A percentile compares a stretch with the other conserved stretches of the same genome.
Conservation (phyloP, 2,113 vertebrate genomes). For the Corythaixoides concolor region DNA sequence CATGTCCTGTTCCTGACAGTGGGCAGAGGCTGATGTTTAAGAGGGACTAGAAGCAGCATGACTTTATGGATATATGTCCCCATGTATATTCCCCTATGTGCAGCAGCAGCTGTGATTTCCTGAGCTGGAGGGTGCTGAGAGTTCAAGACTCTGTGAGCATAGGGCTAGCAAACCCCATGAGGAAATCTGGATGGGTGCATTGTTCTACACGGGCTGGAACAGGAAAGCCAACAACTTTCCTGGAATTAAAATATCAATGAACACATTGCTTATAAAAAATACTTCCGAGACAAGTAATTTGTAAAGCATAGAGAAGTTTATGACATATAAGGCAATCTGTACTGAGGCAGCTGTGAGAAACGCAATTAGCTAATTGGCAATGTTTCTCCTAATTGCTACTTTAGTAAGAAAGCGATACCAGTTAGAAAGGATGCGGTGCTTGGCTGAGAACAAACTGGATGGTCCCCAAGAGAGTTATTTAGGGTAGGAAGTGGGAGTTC, state of each 20-base stretch:
- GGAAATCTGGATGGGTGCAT: slow-evolving; percentile 20
- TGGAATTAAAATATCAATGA: slow-evolving; percentile 56
- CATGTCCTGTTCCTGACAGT: neutral
- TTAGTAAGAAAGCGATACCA: neutral
- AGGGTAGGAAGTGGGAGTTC: slow-evolving; percentile 24
- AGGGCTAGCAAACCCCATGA: neutral
- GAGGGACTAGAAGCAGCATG: neutral
- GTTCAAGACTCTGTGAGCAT: neutral
- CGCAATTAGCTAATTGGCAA: slow-evolving; percentile 52
- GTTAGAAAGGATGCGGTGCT: neutral
- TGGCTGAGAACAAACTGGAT: slow-evolving; percentile 5
- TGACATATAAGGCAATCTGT: slow-evolving; percentile 57
- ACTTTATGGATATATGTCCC: neutral
- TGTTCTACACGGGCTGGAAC: neutral
- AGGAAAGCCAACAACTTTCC: slow-evolving; percentile 56
- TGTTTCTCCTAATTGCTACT: slow-evolving; percentile 20
- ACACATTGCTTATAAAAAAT: slow-evolving; percentile 3
- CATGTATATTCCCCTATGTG: neutral
- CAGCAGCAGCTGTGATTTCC: neutral
- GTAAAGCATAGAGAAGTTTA: neutral
- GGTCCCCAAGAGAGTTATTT: neutral
- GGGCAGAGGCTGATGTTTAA: neutral
- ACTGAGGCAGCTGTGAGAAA: slow-evolving; percentile 29
- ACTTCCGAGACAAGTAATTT: slow-evolving; percentile 30
- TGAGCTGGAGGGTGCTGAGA: neutral